Percentiles rank a stretch among this genome's conserved stretches.
Evolutionary conservation across 2,113 vertebrate genomes (phyloP).

Genomic region (Rhineura floridana): DNA sequence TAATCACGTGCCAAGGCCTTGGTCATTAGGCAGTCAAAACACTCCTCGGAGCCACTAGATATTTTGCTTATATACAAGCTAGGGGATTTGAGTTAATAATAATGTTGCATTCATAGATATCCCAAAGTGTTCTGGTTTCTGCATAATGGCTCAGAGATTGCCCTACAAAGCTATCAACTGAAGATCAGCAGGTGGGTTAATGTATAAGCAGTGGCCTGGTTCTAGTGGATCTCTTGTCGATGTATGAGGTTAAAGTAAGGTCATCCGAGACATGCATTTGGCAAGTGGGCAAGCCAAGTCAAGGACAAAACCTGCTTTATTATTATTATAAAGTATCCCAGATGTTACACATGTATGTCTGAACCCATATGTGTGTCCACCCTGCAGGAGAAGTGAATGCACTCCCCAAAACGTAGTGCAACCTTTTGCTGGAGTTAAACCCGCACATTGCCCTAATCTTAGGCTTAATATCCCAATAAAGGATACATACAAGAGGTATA

Average conservation of each 20-base stretch:
- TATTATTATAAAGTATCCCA: too few relatives aligned
- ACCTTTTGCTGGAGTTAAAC: too few relatives aligned
- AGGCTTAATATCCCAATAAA: too few relatives aligned
- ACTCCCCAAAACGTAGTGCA: too few relatives aligned
- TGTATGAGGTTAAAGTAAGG: background rate
- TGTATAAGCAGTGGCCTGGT: background rate
- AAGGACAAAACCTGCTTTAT: background rate
- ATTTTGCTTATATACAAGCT: slow-evolving; percentile 51
- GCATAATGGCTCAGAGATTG: background rate
- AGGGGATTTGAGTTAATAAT: slow-evolving; percentile 37
- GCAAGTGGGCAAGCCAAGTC: background rate
- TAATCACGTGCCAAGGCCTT: background rate
- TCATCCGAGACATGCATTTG: background rate
- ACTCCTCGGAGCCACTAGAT: background rate
- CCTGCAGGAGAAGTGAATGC: too few relatives aligned
- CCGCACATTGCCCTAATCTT: too few relatives aligned
- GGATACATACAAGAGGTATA: too few relatives aligned
- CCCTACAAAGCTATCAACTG: too few relatives aligned
- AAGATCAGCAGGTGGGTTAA: background rate
- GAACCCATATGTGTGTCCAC: too few relatives aligned
- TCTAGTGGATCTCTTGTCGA: background rate
- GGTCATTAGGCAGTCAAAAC: background rate
- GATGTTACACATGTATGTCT: too few relatives aligned
- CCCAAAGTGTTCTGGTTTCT: slow-evolving; percentile 42
- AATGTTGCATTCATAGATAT: slow-evolving; percentile 49